Percentiles rank a stretch among this genome's conserved stretches.
These are phyloP conservation scores for Allygus modestus DNA, from an alignment of 2,888 invertebrate genomes.

Conservation along the genomic window DNA sequence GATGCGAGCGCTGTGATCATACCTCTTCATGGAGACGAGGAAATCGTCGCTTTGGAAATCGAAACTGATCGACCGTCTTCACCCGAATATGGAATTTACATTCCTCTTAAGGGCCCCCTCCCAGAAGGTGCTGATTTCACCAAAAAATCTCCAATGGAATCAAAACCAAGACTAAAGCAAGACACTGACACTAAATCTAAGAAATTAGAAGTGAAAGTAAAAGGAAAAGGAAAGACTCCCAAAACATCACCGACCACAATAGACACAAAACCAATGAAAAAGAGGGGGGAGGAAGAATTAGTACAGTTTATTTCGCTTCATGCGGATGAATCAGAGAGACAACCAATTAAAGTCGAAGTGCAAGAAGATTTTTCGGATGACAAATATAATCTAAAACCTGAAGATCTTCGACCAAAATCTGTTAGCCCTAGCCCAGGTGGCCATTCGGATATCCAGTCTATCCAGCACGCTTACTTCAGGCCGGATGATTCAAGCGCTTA, in stretches of 20 bases:
- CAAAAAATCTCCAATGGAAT: constrained; percentile 46
- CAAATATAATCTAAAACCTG: constrained; percentile 52
- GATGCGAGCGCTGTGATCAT: constrained; percentile 59
- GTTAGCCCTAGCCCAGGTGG: constrained; percentile 12
- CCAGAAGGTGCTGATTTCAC: constrained; percentile 69
- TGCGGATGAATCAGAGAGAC: constrained; percentile 65
- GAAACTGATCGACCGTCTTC: constrained; percentile 54
- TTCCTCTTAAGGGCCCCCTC: constrained; percentile 74
- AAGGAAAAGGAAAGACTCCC: constrained; percentile 43
- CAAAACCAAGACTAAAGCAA: constrained; percentile 23
- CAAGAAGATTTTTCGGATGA: constrained; percentile 27
- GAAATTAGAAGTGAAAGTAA: constrained; percentile 36
- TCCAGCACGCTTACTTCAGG: constrained; percentile 41
- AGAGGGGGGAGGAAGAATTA: constrained; percentile 66
- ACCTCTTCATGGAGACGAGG: constrained; percentile 64
- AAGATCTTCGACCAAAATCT: constrained; percentile 33
- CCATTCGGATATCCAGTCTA: constrained; percentile 43
- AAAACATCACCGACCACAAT: constrained; percentile 32
- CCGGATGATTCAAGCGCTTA: constrained; percentile 54
- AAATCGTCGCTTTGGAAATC: constrained; percentile 45
- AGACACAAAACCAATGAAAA: constrained; percentile 58
- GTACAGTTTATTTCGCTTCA: constrained; percentile 69
- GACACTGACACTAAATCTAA: not conserved
- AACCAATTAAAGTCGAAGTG: constrained; percentile 41
- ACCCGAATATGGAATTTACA: constrained; percentile 73